Evolutionary conservation across 2,113 vertebrate genomes (phyloP).

Genomic region (Tachysurus fulvidraco): DNA sequence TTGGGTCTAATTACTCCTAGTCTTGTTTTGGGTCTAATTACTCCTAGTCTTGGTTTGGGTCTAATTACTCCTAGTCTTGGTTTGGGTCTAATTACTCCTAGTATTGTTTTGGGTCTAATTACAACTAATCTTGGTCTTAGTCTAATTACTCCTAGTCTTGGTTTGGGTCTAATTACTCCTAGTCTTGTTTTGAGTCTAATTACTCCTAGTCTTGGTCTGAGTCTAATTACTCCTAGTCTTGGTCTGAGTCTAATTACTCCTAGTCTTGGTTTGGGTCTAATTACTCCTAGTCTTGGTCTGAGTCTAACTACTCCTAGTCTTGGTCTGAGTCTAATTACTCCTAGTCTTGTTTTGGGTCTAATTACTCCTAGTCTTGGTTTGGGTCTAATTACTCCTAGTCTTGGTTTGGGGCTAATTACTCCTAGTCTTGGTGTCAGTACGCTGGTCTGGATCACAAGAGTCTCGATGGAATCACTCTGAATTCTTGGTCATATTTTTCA

Average conservation of each 20-base stretch:
- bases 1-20: not conserved
- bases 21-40: not conserved
- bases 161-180: not conserved
- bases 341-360: not conserved
- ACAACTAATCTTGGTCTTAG: not conserved
- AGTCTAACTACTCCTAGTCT: not conserved
- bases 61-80: not conserved
- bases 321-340: not conserved
- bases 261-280: not conserved
- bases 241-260: not conserved
- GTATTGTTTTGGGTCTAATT: not conserved
- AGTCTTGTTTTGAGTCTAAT: not conserved
- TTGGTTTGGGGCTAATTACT: not conserved
- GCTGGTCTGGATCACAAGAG: not conserved
- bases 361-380: not conserved
- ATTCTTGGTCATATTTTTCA: not conserved
- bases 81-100: not conserved
- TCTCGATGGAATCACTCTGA: not conserved
- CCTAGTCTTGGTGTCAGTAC: not conserved
- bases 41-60: not conserved
- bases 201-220: not conserved
- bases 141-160: not conserved
- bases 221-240: not conserved
- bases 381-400: not conserved
- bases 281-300: not conserved